Evolutionary conservation across 2,113 vertebrate species (phyloP), one percentile per base, ranked within the genome.

Genomic region (Xenopus laevis): DNA sequence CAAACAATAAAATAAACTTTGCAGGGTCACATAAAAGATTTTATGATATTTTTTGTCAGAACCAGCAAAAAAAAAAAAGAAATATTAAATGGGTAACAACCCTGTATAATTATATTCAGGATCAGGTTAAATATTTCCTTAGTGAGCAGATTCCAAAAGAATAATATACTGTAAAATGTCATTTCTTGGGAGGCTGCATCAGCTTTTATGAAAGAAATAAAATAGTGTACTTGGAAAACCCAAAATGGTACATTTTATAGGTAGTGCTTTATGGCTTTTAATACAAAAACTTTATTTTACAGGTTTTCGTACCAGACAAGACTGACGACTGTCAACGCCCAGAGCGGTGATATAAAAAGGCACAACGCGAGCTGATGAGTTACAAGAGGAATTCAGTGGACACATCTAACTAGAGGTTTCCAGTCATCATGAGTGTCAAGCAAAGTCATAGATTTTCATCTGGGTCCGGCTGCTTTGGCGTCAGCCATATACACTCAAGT

Each of bases 181-280:
- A 30, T 64, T 77, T 70, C 46, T 27, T 57, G 3, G 46, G 23
- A 27, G 30, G 74, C 59, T 70, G 74, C 57, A 59, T 15, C 74
- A 11, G 45, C n/a, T 77, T 77, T 77, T 77, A 77, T 77, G 27
- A 46, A 60, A 64, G 47, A 77, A 69, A 46, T 69, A 64, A 70
- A 63, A 77, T 76, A 10, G 60, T 57, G 64, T 45, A 15, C 20
- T 13, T 2, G 17, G 33, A 77, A 77, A 57, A 11, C 65, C 73
- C 58, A 44, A 77, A 77, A 77, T 70, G 60, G 63, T 53, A 46
- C 16, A 15, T 68, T 75, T 75, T 69, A 75, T 68, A 58, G 33
- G 6, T 40, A 40, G 33, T 40, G 33, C 6, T 40, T 40, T 7
- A 40, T 40, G 33, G 65, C 20, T 15, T 18, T 13, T n/a, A 55